These are phyloP conservation scores for Lithobates pipiens DNA, from an alignment of 2,797 vertebrate species.

Conservation along the genomic window DNA sequence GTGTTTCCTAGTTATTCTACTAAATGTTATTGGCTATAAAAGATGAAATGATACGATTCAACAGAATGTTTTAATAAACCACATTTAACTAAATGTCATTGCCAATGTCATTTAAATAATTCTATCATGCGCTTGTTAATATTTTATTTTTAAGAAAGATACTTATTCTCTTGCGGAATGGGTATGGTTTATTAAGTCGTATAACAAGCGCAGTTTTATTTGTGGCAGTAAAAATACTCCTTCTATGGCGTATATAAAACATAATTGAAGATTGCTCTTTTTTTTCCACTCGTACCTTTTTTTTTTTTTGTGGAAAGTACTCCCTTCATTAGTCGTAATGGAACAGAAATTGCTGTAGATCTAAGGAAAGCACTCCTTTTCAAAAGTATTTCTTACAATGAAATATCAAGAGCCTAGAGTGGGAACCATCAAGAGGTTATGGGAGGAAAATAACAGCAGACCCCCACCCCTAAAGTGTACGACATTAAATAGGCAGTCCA, in stretches of 20 bases:
- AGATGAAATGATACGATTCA: not conserved
- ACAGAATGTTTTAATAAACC: slow-evolving; percentile 16
- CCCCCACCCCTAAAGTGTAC: not conserved
- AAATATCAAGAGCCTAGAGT: not conserved
- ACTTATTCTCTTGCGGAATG: not conserved
- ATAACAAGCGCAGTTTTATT: slow-evolving; percentile 21
- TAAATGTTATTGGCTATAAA: slow-evolving; percentile 3
- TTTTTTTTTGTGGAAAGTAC: slow-evolving; percentile 4
- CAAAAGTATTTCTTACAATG: not conserved
- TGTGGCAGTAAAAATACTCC: slow-evolving; percentile 14
- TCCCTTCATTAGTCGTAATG: not conserved
- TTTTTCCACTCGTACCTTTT: not conserved
- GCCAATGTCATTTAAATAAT: slow-evolving; percentile 1
- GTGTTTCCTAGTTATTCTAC: not conserved
- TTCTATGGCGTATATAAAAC: slow-evolving; percentile 12
- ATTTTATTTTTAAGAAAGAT: slow-evolving; percentile 19
- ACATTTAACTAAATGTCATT: slow-evolving; percentile 12
- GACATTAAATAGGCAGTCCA: not conserved
- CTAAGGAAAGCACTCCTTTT: not conserved
- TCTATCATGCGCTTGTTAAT: slow-evolving; percentile 1
- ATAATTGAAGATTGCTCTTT: slow-evolving; percentile 23
- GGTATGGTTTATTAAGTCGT: slow-evolving; percentile 21
- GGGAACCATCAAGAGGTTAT: not conserved
- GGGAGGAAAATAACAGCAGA: not conserved
- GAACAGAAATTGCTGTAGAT: not conserved